Evolutionary conservation across 2,113 vertebrate species (phyloP), one percentile per base, ranked within the genome.

Genomic region (Alosa alosa): DNA sequence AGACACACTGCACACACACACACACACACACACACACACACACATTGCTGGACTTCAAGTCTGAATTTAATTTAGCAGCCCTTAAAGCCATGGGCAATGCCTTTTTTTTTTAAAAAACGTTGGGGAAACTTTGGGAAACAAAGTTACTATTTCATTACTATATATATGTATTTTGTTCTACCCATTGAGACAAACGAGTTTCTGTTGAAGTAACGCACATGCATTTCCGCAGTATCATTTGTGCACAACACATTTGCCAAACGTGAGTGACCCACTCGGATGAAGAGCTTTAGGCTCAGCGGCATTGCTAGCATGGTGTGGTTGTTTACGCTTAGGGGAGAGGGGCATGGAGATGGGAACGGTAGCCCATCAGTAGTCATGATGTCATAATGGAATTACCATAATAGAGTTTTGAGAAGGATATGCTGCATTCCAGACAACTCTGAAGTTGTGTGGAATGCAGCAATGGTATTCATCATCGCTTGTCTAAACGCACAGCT

Each of bases 1-100:
- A 94, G 87, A 86, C 68, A 60, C 84, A 7, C 57, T n/a, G 3
- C 20, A 47, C 46, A 47, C 46, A 47, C 46, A 47, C 46, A 47
- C 46, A 47, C 6, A 47, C 46, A 47, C 46, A 47, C 46, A 5
- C 46, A 47, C 46, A 22, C 25, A 18, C 15, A 57, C 50, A 60
- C 45, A 20, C 46, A 25, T n/a, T 60, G 55, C 55, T 60, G 20
- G 55, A 20, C 55, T 60, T 6, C 6, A 22, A 22, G 20, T 60
- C 55, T 60, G 55, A 60, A 6, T 60, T 57, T 20, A 60, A 60
- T 22, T 18, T 60, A 18, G 18, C 18, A 6, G 55, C 5, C 55
- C 55, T 60, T 18, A 22, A 1, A 22, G 55, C 55, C 6, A 60
- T 2, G 20, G 18, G 55, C 55, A 20, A 60, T 22, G 6, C 55